These are phyloP conservation scores for Eulemur rufifrons DNA, from an alignment of 2,113 vertebrate species.

Conservation along the genomic window DNA sequence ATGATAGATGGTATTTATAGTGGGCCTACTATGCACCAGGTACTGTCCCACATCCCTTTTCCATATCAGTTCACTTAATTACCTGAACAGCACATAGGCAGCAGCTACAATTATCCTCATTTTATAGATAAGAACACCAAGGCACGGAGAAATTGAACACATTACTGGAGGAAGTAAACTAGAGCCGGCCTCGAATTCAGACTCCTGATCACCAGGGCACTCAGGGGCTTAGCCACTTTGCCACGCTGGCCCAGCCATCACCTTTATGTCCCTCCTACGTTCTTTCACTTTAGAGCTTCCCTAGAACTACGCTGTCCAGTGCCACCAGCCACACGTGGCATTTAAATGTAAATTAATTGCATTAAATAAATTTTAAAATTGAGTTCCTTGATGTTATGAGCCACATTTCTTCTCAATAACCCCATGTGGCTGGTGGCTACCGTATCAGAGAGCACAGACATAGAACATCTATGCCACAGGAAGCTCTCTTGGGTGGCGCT, in stretches of 20 bases:
- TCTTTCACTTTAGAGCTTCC: neutral
- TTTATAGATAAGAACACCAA: neutral
- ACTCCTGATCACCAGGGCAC: neutral
- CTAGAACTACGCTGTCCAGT: neutral
- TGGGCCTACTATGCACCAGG: neutral
- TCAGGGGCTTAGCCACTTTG: fast-evolving
- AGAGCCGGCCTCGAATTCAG: fast-evolving
- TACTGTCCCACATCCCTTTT: too few species aligned
- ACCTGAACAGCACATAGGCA: neutral
- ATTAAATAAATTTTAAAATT: neutral
- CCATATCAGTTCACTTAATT: neutral
- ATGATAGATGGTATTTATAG: neutral
- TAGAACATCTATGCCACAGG: fast-evolving
- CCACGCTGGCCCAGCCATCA: fast-evolving
- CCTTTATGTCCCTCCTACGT: neutral
- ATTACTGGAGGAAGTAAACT: neutral
- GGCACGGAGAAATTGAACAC: fast-evolving
- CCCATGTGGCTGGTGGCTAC: neutral
- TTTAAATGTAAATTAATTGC: neutral
- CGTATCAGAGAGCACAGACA: neutral
- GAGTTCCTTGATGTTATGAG: too few species aligned
- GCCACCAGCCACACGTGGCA: neutral
- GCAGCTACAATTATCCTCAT: neutral
- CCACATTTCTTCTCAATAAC: fast-evolving
- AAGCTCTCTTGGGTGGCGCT: fast-evolving